Evolutionary conservation across 2,888 invertebrate genomes (phyloP).

Genomic region (Lamellibrachia columna): DNA sequence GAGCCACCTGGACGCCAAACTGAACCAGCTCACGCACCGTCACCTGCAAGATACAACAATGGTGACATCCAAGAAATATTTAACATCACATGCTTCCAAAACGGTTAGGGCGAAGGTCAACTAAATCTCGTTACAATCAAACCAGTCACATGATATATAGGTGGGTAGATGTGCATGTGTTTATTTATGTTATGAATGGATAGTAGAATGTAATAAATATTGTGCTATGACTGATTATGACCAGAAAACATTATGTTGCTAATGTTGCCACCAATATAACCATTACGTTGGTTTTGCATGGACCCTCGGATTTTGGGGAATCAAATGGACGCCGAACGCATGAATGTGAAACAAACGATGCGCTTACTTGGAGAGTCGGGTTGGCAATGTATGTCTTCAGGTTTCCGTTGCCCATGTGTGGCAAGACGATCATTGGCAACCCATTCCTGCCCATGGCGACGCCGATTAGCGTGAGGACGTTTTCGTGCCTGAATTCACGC

Average conservation of each 20-base stretch:
- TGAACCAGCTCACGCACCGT: conserved; percentile 29
- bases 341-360: not conserved
- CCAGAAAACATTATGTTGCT: too few species aligned
- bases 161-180: not conserved
- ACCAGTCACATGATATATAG: not conserved
- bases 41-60: conserved; percentile 22
- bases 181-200: not conserved
- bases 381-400: conserved; percentile 49
- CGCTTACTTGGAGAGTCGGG: conserved; percentile 50
- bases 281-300: too few species aligned
- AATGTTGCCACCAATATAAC: too few species aligned
- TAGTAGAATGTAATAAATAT: too few species aligned
- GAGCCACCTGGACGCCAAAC: conserved; percentile 27
- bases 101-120: not conserved
- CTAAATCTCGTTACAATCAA: too few species aligned
- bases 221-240: too few species aligned
- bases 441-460: conserved; percentile 53
- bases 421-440: conserved; percentile 65
- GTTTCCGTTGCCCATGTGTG: conserved; percentile 66
- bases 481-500: conserved; percentile 57
- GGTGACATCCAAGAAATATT: not conserved
- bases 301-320: not conserved
- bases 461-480: conserved; percentile 64
- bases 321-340: not conserved
- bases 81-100: not conserved